phyloP scores from a whole-genome alignment of 2,888 invertebrate species.

The Cantharis flavilabris region DNA sequence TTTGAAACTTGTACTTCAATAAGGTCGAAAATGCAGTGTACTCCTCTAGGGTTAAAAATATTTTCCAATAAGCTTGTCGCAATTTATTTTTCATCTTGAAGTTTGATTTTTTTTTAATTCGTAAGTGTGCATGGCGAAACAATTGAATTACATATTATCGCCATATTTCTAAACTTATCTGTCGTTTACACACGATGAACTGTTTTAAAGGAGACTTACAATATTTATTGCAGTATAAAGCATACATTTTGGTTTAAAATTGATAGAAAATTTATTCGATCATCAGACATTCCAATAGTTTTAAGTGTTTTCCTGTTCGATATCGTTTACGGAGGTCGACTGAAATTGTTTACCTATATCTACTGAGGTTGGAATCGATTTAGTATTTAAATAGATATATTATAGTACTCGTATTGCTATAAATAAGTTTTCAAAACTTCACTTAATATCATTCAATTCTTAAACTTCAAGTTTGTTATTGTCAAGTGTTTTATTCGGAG shows the following conservation, averaged over 20 bases:
- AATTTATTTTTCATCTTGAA: not conserved
- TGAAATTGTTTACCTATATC: not conserved
- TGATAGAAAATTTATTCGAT: not conserved
- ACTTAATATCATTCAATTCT: too few relatives aligned
- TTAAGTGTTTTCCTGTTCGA: not conserved
- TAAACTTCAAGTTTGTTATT: too few relatives aligned
- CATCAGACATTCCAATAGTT: not conserved
- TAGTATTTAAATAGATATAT: not conserved
- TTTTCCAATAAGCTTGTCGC: not conserved
- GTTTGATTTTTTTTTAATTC: not conserved
- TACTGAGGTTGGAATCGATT: not conserved
- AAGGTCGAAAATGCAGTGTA: too few relatives aligned
- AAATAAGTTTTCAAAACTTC: not conserved
- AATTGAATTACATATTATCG: not conserved
- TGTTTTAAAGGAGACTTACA: not conserved
- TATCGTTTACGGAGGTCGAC: not conserved
- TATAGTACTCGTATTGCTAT: not conserved
- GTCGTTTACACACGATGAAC: not conserved
- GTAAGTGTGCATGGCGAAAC: not conserved
- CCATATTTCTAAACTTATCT: not conserved
- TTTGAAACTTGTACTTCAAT: too few relatives aligned
- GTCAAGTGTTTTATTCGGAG: too few relatives aligned
- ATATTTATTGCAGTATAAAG: not conserved
- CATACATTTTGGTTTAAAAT: not conserved
- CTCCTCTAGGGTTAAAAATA: too few relatives aligned